Evolutionary conservation across 2,888 invertebrate species (phyloP), one percentile per base, ranked within the genome.

Genomic region (Drosophila acutilabella): DNA sequence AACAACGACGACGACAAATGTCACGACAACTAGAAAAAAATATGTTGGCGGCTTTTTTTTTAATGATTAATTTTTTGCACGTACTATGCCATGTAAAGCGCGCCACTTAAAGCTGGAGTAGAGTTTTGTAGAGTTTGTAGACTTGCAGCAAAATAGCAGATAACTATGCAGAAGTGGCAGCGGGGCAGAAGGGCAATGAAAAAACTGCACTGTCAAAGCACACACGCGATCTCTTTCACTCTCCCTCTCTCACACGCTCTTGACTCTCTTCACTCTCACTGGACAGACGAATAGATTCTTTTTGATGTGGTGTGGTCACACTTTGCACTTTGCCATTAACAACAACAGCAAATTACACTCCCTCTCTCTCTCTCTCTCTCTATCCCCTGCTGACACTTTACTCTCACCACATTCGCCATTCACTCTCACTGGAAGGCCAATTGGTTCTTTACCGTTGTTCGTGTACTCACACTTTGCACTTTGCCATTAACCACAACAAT

Each of bases 21-120:
- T 80, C 83, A 80, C 81, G 81, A 81, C 79, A 73, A 73, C 66
- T 62, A 68, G 70, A 42, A 68, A 67, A 59, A 67, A 45, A 36
- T 20, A 47, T 16, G 4, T 18, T 18, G 20, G 20, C 44, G 20
- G 44, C 44, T 44, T 30, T 30, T 30, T 23, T 76, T 61, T 68
- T 68, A 84, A 81, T 80, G 80, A 84, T 87, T 83, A 84, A 87
- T 81, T 81, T 84, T 83, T 81, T 83, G 87, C 87, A 87, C 87
- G 87, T 84, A 84, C 66, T 62, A 38, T 56, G 71, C 70, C 77
- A 70, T 73, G 76, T 79, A 71, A 71, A 80, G 74, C 74, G 18
- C 64, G 70, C 56, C 56, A 57, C 56, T 48, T 58, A 20, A 48
- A 47, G 52, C 52, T 53, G 62, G 23, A 48, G 62, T 41, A 36